phyloP scores from a whole-genome alignment of 2,888 invertebrate genomes.

The Chrysina gloriosa region DNA sequence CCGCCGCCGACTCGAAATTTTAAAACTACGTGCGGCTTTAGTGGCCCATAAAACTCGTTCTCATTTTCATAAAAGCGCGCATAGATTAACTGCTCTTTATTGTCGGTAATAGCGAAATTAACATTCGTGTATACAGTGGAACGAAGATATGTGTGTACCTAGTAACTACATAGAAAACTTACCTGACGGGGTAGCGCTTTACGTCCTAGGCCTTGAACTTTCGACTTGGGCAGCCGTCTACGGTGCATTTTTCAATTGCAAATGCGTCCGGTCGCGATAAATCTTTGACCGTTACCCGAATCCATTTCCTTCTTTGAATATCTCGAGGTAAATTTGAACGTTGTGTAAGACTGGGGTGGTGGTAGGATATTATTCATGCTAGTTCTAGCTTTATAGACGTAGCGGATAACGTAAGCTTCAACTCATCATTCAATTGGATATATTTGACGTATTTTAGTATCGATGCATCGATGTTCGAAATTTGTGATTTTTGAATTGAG shows the following conservation, averaged over 20 bases:
- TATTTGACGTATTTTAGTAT: too few species aligned
- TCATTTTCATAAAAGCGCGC: constrained; percentile 15
- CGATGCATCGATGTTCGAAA: too few species aligned
- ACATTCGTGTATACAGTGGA: background rate
- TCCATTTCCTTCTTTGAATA: constrained; percentile 7
- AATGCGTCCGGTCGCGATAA: constrained; percentile 18
- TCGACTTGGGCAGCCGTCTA: background rate
- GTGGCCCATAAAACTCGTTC: background rate
- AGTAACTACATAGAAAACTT: too few species aligned
- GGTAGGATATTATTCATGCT: too few species aligned
- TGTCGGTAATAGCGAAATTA: constrained; percentile 4
- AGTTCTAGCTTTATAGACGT: too few species aligned
- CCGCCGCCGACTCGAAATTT: background rate
- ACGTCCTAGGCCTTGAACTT: constrained; percentile 7
- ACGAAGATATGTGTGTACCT: too few species aligned
- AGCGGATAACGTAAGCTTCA: too few species aligned
- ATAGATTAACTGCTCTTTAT: background rate
- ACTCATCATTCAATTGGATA: too few species aligned
- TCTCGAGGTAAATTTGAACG: constrained; percentile 7
- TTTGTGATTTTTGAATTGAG: too few species aligned
- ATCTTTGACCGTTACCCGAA: constrained; percentile 5
- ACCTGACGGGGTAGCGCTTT: background rate
- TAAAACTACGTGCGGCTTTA: background rate
- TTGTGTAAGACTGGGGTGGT: background rate
- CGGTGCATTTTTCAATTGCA: constrained; percentile 22